Evolutionary conservation across 2,113 vertebrate genomes (phyloP).

Genomic region (Pipa parva): DNA sequence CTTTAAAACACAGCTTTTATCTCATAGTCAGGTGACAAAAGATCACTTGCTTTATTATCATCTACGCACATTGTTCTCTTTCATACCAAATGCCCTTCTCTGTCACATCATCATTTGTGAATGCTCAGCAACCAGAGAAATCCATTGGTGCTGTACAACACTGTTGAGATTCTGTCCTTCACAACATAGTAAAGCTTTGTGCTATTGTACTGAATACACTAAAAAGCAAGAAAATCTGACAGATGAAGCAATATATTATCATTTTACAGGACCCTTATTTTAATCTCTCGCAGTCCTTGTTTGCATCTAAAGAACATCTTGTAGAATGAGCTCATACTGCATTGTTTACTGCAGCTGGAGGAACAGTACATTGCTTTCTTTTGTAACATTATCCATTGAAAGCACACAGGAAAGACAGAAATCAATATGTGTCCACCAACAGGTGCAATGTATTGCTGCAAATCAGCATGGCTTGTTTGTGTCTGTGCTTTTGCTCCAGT

Average conservation of each 20-base stretch:
- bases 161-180: background rate
- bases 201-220: background rate
- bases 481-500: background rate
- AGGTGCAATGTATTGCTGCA: background rate
- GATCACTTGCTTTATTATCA: background rate
- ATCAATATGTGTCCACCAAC: background rate
- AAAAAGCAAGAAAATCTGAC: background rate
- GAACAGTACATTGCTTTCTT: background rate
- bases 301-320: background rate
- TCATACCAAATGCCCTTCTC: background rate
- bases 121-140: background rate
- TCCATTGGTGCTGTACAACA: background rate
- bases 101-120: background rate
- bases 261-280: background rate
- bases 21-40: background rate
- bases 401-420: background rate
- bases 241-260: background rate
- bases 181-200: background rate
- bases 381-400: background rate
- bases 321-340: conserved; percentile 2
- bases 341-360: conserved; percentile 20
- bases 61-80: background rate
- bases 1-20: background rate
- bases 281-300: background rate
- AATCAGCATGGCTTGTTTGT: conserved; percentile 18